Conservation (phyloP, 2,797 vertebrate genomes). For the Cheirogaleus major region DNA sequence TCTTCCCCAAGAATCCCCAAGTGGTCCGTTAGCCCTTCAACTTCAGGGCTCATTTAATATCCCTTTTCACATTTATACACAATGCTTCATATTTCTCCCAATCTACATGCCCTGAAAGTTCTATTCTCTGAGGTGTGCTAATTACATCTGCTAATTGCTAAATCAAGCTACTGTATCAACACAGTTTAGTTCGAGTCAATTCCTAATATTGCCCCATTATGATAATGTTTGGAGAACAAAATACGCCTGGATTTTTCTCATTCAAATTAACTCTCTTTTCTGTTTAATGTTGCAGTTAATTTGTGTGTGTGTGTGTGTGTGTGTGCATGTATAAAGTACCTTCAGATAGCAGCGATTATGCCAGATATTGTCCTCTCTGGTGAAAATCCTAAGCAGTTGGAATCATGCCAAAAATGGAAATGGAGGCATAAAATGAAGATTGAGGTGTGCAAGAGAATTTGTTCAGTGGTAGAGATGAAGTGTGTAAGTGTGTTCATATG, state of each 20-base stretch:
- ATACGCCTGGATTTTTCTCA: constrained; percentile 52
- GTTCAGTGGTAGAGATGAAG: background rate
- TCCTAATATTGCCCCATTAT: constrained; percentile 76
- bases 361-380: constrained; percentile 15
- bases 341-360: constrained; percentile 66
- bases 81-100: constrained; percentile 64
- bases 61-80: constrained; percentile 49
- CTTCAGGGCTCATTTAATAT: constrained; percentile 42
- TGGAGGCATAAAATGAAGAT: background rate
- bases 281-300: constrained; percentile 74
- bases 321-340: background rate
- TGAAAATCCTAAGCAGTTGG: constrained; percentile 51
- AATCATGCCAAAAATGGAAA: constrained; percentile 55
- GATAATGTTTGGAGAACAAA: constrained; percentile 68
- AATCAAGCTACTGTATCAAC: constrained; percentile 82
- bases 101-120: constrained; percentile 69
- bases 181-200: constrained; percentile 80
- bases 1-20: background rate
- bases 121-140: constrained; percentile 78
- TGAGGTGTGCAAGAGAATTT: background rate
- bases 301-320: background rate
- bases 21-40: background rate
- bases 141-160: constrained; percentile 82
- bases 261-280: constrained; percentile 64
- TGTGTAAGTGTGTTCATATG: rapidly evolving